Conservation (phyloP, 1,140 invertebrate species). For the Chrysoperla carnea region DNA sequence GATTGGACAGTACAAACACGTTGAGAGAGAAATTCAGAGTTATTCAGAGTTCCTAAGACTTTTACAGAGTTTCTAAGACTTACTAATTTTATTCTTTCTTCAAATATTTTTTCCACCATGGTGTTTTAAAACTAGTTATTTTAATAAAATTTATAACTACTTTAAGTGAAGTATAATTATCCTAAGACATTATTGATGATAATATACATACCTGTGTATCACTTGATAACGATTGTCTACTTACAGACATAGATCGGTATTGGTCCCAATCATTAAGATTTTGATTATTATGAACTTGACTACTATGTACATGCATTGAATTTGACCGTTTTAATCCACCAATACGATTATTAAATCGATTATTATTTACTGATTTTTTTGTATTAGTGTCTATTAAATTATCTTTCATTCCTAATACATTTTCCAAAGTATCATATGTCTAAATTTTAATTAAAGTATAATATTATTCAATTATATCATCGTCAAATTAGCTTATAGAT, state of each 20-base stretch:
- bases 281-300: slow-evolving; percentile 21
- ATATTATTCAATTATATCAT: too few relatives aligned
- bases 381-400: not conserved
- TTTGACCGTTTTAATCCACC: slow-evolving; percentile 23
- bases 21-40: too few relatives aligned
- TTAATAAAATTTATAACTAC: not conserved
- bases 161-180: too few relatives aligned
- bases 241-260: slow-evolving; percentile 13
- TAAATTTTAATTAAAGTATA: not conserved
- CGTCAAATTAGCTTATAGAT: too few relatives aligned
- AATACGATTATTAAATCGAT: not conserved
- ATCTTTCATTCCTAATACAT: not conserved
- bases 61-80: too few relatives aligned
- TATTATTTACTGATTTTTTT: not conserved
- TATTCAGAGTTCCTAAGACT: too few relatives aligned
- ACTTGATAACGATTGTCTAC: slow-evolving; percentile 40
- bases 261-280: slow-evolving; percentile 15
- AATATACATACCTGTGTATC: slow-evolving; percentile 34
- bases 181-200: not conserved
- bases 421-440: not conserved
- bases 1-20: too few relatives aligned
- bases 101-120: too few relatives aligned
- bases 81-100: too few relatives aligned
- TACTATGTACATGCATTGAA: slow-evolving; percentile 21
- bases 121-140: too few relatives aligned